phyloP scores from a whole-genome alignment of 2,797 vertebrate genomes.

The Hozukius guyotensis region DNA sequence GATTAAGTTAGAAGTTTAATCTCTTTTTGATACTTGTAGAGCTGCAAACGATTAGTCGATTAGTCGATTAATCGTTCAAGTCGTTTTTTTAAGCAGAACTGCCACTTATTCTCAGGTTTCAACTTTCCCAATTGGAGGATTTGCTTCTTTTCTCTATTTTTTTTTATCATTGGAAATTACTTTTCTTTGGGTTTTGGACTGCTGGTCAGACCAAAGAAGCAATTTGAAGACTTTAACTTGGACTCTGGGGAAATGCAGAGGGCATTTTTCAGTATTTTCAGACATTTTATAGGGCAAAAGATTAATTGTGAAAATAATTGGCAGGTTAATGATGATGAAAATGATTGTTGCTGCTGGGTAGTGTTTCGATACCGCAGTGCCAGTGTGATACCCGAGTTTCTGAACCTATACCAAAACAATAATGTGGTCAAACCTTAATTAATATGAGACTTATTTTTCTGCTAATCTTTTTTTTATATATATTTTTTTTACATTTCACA shows the following conservation, averaged over 20 bases:
- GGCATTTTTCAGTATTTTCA: background rate
- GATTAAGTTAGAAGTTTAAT: background rate
- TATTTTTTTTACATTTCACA: too few relatives aligned
- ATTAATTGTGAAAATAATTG: background rate
- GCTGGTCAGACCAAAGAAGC: background rate
- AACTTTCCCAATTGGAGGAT: background rate
- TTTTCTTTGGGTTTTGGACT: background rate
- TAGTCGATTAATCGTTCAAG: background rate
- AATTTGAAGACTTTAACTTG: background rate
- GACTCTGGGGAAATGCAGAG: background rate
- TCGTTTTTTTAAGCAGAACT: background rate
- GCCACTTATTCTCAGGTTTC: background rate
- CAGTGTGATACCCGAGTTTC: background rate
- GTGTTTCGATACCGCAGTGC: background rate
- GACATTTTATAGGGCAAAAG: background rate
- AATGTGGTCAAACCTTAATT: too few relatives aligned
- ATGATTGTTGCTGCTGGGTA: too few relatives aligned
- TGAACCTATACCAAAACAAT: background rate
- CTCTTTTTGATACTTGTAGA: background rate
- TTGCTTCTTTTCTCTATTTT: background rate
- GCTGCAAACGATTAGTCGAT: background rate
- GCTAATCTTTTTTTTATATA: too few relatives aligned
- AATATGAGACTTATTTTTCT: rapidly evolving
- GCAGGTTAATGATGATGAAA: background rate
- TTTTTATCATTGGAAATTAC: background rate